Evolutionary conservation across 2,888 invertebrate species (phyloP).

Genomic region (Drosophila kanekoi): DNA sequence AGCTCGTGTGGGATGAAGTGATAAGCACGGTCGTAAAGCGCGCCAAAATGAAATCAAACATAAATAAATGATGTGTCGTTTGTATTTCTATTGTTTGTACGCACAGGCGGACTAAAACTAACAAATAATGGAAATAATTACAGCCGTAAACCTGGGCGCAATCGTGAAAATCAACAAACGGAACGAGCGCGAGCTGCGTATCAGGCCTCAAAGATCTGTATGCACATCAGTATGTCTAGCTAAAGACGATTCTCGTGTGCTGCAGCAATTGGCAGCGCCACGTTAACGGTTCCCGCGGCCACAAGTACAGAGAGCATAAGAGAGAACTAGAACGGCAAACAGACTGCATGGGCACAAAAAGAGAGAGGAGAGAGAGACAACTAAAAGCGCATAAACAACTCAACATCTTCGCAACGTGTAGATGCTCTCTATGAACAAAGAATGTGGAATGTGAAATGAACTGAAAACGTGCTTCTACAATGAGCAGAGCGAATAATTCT

Average conservation of each 20-base stretch:
- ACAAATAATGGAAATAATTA: conserved; percentile 44
- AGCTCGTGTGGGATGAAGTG: conserved; percentile 14
- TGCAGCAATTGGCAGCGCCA: conserved; percentile 54
- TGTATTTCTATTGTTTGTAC: conserved; percentile 5
- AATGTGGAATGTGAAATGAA: conserved; percentile 7
- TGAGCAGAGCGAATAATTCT: background rate
- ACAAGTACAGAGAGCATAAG: conserved; percentile 8
- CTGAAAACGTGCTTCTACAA: conserved; percentile 15
- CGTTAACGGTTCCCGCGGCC: conserved; percentile 47
- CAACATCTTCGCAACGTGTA: conserved; percentile 1
- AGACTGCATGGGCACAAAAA: conserved; percentile 46
- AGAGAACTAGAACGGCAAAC: conserved; percentile 40
- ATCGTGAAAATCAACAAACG: conserved; percentile 31
- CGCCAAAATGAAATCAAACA: conserved; percentile 4
- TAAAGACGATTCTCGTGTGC: too few relatives aligned
- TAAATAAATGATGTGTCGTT: background rate
- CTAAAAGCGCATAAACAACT: background rate
- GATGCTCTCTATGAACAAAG: background rate
- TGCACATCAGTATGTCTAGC: background rate
- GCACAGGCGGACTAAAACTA: conserved; percentile 34
- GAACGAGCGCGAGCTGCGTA: conserved; percentile 16
- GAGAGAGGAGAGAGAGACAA: conserved; percentile 2
- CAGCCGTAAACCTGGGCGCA: conserved; percentile 19
- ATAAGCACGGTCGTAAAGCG: conserved; percentile 18
- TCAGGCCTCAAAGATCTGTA: background rate